These are phyloP conservation scores for Bovichtus variegatus DNA, from an alignment of 2,797 vertebrate genomes.

Conservation along the genomic window DNA sequence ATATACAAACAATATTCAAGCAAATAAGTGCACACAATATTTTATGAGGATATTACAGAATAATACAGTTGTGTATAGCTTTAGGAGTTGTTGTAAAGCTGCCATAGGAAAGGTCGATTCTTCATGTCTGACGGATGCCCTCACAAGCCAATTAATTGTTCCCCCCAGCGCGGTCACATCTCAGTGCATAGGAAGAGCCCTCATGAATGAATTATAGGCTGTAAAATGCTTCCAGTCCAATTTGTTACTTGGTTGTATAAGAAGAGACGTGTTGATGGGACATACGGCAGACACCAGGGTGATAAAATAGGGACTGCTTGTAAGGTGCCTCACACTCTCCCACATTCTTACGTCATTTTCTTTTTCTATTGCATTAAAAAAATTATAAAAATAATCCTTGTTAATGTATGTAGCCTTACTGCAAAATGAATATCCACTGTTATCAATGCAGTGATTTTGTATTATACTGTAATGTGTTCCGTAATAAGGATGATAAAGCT, in stretches of 20 bases:
- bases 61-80: background rate
- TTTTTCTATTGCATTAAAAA: background rate
- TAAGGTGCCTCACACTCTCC: background rate
- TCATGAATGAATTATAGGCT: conserved; percentile 74
- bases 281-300: conserved; percentile 29
- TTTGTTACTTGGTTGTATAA: conserved; percentile 61
- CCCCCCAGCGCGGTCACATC: conserved; percentile 27
- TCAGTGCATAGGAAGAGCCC: conserved; percentile 46
- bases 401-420: background rate
- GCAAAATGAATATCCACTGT: background rate
- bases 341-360: background rate
- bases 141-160: conserved; percentile 58
- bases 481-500: background rate
- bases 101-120: background rate
- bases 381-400: background rate
- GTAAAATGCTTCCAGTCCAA: conserved; percentile 66
- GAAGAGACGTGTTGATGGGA: conserved; percentile 35
- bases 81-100: conserved; percentile 18
- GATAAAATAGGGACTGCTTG: conserved; percentile 20
- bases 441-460: background rate
- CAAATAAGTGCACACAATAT: background rate
- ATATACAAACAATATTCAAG: background rate
- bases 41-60: conserved; percentile 10
- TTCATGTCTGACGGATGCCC: conserved; percentile 44
- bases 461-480: background rate